Percentiles rank a stretch among this genome's conserved stretches.
These are phyloP conservation scores for Cyclargus thomasi DNA, from an alignment of 1,140 invertebrate species.

Conservation along the genomic window DNA sequence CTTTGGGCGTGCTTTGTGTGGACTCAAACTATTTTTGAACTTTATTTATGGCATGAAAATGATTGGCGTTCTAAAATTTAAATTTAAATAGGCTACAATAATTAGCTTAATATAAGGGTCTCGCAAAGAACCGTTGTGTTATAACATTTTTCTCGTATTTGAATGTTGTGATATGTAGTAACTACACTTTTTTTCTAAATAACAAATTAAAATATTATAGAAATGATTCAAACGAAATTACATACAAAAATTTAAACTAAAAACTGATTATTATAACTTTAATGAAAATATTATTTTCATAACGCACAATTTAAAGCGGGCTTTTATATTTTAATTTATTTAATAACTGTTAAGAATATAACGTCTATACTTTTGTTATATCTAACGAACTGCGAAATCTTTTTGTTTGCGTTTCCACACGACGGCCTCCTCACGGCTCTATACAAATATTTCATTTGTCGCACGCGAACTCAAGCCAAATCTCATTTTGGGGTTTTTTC, in stretches of 20 bases:
- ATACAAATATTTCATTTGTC: slow-evolving; percentile 32
- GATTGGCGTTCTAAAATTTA: not conserved
- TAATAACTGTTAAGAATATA: not conserved
- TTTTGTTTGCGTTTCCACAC: slow-evolving; percentile 27
- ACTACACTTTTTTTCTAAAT: too few relatives aligned
- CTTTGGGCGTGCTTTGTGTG: not conserved
- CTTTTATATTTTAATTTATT: not conserved
- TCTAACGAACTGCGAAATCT: slow-evolving; percentile 29
- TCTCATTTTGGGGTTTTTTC: slow-evolving; percentile 22
- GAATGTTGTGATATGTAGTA: too few relatives aligned
- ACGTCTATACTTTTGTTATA: slow-evolving; percentile 2
- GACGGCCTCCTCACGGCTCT: slow-evolving; percentile 24
- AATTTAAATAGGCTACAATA: too few relatives aligned
- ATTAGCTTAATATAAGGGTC: too few relatives aligned
- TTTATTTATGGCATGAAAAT: not conserved
- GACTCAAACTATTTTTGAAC: not conserved
- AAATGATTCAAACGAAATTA: too few relatives aligned
- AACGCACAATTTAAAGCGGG: not conserved
- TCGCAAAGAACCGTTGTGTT: too few relatives aligned
- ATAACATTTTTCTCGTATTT: too few relatives aligned
- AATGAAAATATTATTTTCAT: too few relatives aligned
- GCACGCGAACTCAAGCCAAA: slow-evolving; percentile 26
- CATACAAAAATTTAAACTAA: too few relatives aligned
- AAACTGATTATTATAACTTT: too few relatives aligned
- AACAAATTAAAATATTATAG: too few relatives aligned